Base-by-base conservation (phyloP, 2,888 invertebrate species). In the Eristalis arbustorum region DNA sequence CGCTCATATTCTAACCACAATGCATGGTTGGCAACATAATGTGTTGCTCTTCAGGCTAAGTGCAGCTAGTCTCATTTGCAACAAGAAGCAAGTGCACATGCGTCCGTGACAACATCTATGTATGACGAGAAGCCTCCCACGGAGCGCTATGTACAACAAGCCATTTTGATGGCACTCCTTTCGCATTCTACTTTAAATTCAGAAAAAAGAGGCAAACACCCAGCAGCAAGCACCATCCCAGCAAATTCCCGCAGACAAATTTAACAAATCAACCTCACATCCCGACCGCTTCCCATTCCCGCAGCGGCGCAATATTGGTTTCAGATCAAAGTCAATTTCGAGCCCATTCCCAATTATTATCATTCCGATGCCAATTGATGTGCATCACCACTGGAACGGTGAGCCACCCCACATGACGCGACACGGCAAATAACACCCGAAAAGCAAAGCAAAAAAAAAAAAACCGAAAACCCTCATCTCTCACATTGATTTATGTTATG, bases 401-500 rank as follows among this genome's bases (percentile, higher is more conserved):
- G 14, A 3, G 40, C n/a, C 4, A 8, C 8, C 8, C 5, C 18
- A 18, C 49, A 49, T 6, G 40, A 14, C n/a, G 13, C 42, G 42
- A 42, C 42, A 42, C 42, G 42, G 42, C 49, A 18, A 8, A 8
- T 3, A 13, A 13, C 37, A 11, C 37, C 3, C 0, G 31, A 1
- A 31, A 18, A 42, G 6, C 18, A 8, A 56, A 66, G 68, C 49
- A 67, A 66, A 37, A 68, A 66, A 72, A 59, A 67, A 66, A 37
- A 68, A 56, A 68, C 40, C 59, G 34, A 37, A 68, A 40, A 68
- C 56, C 66, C 31, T 68, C 28, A 25, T 64, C 75, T 64, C 49
- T 57, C 69, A 64, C 78, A 73, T 49, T 49, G 85, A 85, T 85
- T 85, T 85, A 85, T 85, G 85, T 81, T 81, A 74, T 81, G 77